Evolutionary conservation across 2,113 vertebrate species (phyloP).

Genomic region (Macquaria ambigua): DNA sequence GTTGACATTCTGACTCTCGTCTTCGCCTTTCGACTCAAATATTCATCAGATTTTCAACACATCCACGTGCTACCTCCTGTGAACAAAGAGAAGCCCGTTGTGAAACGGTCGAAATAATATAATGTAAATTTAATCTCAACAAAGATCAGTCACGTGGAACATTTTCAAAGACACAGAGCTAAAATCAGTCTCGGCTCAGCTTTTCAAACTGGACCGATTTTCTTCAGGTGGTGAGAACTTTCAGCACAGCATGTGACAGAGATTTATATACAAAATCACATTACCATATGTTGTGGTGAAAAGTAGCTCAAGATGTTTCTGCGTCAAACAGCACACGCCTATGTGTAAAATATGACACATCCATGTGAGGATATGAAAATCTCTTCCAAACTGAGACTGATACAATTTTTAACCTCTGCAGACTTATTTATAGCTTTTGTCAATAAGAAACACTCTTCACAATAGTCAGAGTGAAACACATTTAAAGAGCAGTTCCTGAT

Average conservation of each 20-base stretch:
- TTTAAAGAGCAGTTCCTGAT: slow-evolving; percentile 10
- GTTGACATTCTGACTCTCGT: neutral
- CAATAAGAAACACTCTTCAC: slow-evolving; percentile 9
- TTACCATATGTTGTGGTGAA: slow-evolving; percentile 59
- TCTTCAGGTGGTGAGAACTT: slow-evolving; percentile 45
- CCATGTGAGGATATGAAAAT: slow-evolving; percentile 29
- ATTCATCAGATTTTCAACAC: slow-evolving; percentile 21
- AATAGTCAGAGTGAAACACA: slow-evolving; percentile 25
- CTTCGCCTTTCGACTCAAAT: neutral
- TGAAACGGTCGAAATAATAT: neutral
- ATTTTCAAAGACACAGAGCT: slow-evolving; percentile 22
- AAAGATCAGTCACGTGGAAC: slow-evolving; percentile 23
- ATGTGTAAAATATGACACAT: slow-evolving; percentile 33
- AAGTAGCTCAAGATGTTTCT: slow-evolving; percentile 52
- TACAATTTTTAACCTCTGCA: neutral
- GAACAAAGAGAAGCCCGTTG: slow-evolving; percentile 23
- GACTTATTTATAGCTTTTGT: slow-evolving; percentile 5
- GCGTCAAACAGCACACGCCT: slow-evolving; percentile 45
- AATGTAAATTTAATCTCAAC: slow-evolving; percentile 24
- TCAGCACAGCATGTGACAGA: slow-evolving; percentile 40
- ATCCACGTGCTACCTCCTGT: neutral
- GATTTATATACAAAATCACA: slow-evolving; percentile 58
- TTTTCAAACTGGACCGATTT: slow-evolving; percentile 30
- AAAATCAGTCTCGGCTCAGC: slow-evolving; percentile 7
- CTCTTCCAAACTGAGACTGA: neutral